Percentiles rank a stretch among this genome's conserved stretches.
phyloP scores from a whole-genome alignment of 2,888 invertebrate genomes.

The Macrophya annulata region DNA sequence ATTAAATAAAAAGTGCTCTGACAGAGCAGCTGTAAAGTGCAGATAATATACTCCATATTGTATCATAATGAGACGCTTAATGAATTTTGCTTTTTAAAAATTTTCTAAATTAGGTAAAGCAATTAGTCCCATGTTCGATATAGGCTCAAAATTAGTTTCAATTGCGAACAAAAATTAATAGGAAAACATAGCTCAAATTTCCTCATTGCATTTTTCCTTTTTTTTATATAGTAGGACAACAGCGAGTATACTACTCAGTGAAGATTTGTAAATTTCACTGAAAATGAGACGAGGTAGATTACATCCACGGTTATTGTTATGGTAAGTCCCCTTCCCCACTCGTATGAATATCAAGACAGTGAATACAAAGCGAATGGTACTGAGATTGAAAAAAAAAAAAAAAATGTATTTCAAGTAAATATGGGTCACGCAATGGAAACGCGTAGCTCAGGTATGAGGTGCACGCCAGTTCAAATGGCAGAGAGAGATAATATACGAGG shows the following conservation, averaged over 20 bases:
- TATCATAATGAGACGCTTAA: background rate
- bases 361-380: constrained; percentile 34
- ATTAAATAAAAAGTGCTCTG: background rate
- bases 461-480: background rate
- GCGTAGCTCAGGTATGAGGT: constrained; percentile 2
- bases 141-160: too few relatives aligned
- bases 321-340: constrained; percentile 15
- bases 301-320: constrained; percentile 2
- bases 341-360: constrained; percentile 3
- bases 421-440: constrained; percentile 37
- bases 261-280: background rate
- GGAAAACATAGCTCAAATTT: too few relatives aligned
- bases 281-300: background rate
- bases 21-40: background rate
- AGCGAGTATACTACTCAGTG: background rate
- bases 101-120: background rate
- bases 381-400: background rate
- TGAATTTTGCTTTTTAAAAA: background rate
- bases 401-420: constrained; percentile 25
- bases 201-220: background rate
- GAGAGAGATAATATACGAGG: background rate
- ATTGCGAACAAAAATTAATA: too few relatives aligned
- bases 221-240: background rate
- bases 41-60: background rate
- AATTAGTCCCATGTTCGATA: background rate